Evolutionary conservation across 2,888 invertebrate genomes (phyloP).

Genomic region (Volucella inanis): DNA sequence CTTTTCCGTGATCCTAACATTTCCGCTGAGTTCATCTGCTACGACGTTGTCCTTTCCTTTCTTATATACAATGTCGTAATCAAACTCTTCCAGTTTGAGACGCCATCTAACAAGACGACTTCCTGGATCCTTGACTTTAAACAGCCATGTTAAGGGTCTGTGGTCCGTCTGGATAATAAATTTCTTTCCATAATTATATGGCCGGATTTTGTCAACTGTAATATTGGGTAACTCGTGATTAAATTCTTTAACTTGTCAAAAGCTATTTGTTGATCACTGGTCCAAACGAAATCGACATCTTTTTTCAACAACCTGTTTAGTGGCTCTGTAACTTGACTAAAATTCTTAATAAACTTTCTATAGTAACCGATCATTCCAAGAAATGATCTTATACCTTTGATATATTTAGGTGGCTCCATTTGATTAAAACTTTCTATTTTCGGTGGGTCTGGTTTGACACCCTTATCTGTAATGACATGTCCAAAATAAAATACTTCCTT

Average conservation of each 20-base stretch:
- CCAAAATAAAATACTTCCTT: too few relatives aligned
- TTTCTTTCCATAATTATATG: too few relatives aligned
- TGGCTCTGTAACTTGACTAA: background rate
- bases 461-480: background rate
- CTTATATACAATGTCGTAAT: background rate
- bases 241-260: background rate
- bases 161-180: too few relatives aligned
- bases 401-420: background rate
- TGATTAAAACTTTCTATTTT: constrained; percentile 3
- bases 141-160: too few relatives aligned
- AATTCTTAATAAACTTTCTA: constrained; percentile 1
- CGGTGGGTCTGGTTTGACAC: background rate
- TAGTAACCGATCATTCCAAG: background rate
- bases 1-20: background rate
- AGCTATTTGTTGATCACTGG: background rate
- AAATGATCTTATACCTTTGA: background rate
- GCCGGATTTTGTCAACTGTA: background rate
- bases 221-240: background rate
- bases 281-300: background rate
- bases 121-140: too few relatives aligned
- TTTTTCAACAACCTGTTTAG: background rate
- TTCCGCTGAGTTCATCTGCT: constrained; percentile 7
- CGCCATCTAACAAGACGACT: too few relatives aligned
- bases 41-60: background rate
- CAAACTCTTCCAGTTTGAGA: too few relatives aligned